A percentile compares a stretch with the other conserved stretches of the same genome.
These are phyloP conservation scores for Cheilosia urbana DNA, from an alignment of 2,888 invertebrate species.

Conservation along the genomic window DNA sequence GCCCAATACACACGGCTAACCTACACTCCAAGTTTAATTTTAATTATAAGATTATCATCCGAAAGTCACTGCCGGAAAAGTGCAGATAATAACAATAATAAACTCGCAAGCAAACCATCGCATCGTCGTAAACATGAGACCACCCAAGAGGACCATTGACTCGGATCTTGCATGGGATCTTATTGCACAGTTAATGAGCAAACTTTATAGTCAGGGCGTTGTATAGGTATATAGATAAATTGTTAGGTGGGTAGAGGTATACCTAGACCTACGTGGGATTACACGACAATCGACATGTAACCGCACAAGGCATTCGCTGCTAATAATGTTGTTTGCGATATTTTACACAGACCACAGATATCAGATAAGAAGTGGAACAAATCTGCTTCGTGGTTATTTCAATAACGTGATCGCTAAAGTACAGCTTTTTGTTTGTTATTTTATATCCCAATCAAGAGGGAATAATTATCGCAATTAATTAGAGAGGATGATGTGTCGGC, in stretches of 20 bases:
- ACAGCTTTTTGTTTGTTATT: too few species aligned
- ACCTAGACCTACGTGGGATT: background rate
- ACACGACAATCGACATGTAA: slow-evolving; percentile 8
- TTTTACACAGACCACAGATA: background rate
- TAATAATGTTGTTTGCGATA: slow-evolving; percentile 2
- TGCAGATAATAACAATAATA: slow-evolving; percentile 15
- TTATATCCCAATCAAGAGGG: too few species aligned
- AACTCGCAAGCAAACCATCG: background rate
- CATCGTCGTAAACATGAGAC: slow-evolving; percentile 12
- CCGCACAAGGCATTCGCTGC: slow-evolving; percentile 6
- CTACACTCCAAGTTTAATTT: background rate
- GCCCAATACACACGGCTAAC: too few species aligned
- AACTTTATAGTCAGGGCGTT: slow-evolving; percentile 7
- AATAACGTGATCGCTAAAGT: background rate
- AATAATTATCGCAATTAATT: too few species aligned
- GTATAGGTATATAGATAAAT: background rate
- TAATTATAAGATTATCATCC: slow-evolving; percentile 17
- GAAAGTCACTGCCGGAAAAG: slow-evolving; percentile 12
- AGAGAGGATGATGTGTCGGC: too few species aligned
- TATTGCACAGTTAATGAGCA: slow-evolving; percentile 12
- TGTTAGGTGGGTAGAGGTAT: slow-evolving; percentile 15
- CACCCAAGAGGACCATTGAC: slow-evolving; percentile 2
- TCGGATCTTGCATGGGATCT: slow-evolving; percentile 8
- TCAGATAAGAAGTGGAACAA: background rate
- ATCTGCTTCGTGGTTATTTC: background rate